Percentiles rank a stretch among this genome's conserved stretches.
phyloP scores from a whole-genome alignment of 2,113 vertebrate genomes.

The Ailurus styani region DNA sequence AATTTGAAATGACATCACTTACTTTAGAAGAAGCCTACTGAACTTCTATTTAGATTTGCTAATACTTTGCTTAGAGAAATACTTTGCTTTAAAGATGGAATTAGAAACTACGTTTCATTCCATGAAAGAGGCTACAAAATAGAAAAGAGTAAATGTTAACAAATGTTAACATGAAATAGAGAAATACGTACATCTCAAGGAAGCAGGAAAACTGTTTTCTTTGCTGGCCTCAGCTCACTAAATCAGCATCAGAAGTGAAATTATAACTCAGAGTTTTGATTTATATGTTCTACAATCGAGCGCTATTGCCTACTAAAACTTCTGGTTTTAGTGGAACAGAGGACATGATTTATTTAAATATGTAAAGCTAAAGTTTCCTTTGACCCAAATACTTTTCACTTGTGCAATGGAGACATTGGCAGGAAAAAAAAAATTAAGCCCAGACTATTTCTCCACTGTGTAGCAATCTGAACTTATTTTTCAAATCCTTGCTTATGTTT shows the following conservation, averaged over 20 bases:
- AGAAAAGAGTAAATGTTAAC: background rate
- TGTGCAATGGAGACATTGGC: too few species aligned
- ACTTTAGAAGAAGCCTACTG: background rate
- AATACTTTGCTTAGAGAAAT: slow-evolving; percentile 4
- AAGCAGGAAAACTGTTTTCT: background rate
- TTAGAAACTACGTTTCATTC: background rate
- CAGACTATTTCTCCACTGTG: background rate
- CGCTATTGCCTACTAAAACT: background rate
- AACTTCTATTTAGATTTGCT: background rate
- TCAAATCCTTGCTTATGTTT: slow-evolving; percentile 5
- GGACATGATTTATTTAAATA: background rate
- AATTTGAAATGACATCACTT: background rate
- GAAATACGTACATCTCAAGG: background rate
- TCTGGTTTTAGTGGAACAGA: background rate
- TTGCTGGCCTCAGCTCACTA: background rate
- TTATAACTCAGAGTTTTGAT: background rate
- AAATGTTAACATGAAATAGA: background rate
- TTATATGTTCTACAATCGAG: background rate
- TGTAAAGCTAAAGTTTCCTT: background rate
- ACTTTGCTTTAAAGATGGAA: background rate
- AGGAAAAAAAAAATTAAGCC: background rate
- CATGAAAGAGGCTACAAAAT: background rate
- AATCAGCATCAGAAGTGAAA: background rate
- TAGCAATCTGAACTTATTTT: background rate
- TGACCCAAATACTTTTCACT: background rate